Evolutionary conservation across 2,888 invertebrate species (phyloP).

Genomic region (Serrognathus titanus): DNA sequence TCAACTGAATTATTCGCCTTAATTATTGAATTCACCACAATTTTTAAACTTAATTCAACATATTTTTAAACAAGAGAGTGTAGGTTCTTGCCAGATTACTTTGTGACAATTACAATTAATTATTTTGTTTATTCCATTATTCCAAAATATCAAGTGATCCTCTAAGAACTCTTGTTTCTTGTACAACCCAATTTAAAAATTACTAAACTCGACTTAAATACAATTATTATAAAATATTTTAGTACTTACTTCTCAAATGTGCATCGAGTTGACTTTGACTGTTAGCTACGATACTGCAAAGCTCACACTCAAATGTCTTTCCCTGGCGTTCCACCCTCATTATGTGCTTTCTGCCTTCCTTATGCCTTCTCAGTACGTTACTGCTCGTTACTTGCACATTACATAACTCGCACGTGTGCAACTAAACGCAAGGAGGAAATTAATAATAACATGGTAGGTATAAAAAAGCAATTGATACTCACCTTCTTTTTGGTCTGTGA

Average conservation of each 20-base stretch:
- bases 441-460: conserved; percentile 14
- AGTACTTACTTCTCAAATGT: conserved; percentile 44
- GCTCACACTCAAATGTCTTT: conserved; percentile 43
- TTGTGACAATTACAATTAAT: too few relatives aligned
- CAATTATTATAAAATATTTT: background rate
- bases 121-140: too few relatives aligned
- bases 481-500: conserved; percentile 20
- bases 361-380: conserved; percentile 43
- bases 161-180: too few relatives aligned
- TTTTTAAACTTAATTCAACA: too few relatives aligned
- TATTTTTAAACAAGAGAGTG: too few relatives aligned
- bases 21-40: too few relatives aligned
- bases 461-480: background rate
- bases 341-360: conserved; percentile 45
- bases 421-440: conserved; percentile 22
- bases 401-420: conserved; percentile 42
- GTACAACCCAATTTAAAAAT: too few relatives aligned
- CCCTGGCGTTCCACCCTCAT: conserved; percentile 42
- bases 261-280: conserved; percentile 46
- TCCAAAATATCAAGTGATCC: too few relatives aligned
- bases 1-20: too few relatives aligned
- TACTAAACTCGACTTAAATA: too few relatives aligned
- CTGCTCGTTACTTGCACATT: conserved; percentile 45
- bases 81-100: too few relatives aligned
- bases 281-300: conserved; percentile 45